These are phyloP conservation scores for Nasonovia ribisnigri DNA, from an alignment of 2,888 invertebrate species.

Conservation along the genomic window DNA sequence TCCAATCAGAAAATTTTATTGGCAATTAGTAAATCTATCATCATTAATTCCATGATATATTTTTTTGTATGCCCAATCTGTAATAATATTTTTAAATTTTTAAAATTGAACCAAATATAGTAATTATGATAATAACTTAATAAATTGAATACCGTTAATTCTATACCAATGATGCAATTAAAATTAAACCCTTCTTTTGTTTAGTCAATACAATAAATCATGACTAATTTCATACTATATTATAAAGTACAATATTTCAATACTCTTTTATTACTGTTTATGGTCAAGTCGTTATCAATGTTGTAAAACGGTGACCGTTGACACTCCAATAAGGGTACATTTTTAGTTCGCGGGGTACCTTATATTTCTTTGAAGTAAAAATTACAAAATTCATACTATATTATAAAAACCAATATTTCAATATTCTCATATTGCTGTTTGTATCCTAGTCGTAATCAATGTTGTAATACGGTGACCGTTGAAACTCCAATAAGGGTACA, in stretches of 20 bases:
- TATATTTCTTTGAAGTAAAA: neutral
- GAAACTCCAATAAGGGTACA: slow-evolving; percentile 27
- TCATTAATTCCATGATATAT: neutral
- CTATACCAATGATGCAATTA: neutral
- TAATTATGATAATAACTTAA: slow-evolving; percentile 23
- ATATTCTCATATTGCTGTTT: neutral
- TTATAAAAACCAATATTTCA: neutral
- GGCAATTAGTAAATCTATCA: neutral
- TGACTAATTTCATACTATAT: neutral
- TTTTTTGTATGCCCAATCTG: neutral
- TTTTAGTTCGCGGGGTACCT: slow-evolving; percentile 20
- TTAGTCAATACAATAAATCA: neutral
- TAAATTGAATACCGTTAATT: neutral
- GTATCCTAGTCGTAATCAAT: neutral
- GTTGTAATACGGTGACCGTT: neutral
- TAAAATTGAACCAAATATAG: neutral
- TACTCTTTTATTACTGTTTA: neutral
- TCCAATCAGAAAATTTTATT: neutral
- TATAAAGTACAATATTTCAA: neutral
- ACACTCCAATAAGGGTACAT: slow-evolving; percentile 18
- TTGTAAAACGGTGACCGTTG: neutral
- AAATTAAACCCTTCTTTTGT: neutral
- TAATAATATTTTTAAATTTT: neutral
- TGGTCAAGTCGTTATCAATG: neutral
- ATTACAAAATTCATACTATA: neutral